Evolutionary conservation across 2,113 vertebrate species (phyloP).

Genomic region (Phrynosoma blainvillii): DNA sequence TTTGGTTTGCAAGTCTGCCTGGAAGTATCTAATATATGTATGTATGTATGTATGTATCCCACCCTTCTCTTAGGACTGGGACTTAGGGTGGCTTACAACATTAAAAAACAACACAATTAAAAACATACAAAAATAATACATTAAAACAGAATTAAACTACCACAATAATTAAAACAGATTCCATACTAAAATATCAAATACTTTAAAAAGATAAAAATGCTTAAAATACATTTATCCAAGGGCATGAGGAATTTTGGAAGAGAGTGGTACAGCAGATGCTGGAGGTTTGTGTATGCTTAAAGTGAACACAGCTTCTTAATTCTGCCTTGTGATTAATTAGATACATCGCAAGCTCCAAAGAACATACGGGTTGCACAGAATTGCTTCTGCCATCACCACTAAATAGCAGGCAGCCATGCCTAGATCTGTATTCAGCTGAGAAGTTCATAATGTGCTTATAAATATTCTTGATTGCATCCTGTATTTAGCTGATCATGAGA

Average conservation of each 20-base stretch:
- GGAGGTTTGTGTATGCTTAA: conserved; percentile 10
- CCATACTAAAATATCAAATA: no score
- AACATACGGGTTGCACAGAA: background rate
- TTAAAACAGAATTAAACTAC: no score
- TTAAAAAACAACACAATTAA: no score
- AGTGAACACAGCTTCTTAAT: conserved; percentile 22
- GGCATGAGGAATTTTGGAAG: background rate
- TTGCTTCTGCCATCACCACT: conserved; percentile 2
- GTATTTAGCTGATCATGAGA: conserved; percentile 53
- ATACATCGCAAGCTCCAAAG: conserved; percentile 45
- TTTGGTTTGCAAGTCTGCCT: background rate
- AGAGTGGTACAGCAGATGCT: background rate
- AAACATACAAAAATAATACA: no score
- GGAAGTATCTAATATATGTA: background rate
- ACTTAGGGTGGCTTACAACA: no score
- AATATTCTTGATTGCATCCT: conserved; percentile 51
- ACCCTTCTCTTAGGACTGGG: no score
- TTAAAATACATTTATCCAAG: background rate
- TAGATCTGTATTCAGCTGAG: conserved; percentile 52
- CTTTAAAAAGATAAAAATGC: no score
- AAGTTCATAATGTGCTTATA: conserved; percentile 55
- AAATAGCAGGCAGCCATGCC: conserved; percentile 46
- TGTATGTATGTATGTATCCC: no score
- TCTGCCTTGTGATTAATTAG: conserved; percentile 25
- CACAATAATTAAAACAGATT: no score